Conservation (phyloP, 1,140 invertebrate genomes). For the Argopecten irradians region DNA sequence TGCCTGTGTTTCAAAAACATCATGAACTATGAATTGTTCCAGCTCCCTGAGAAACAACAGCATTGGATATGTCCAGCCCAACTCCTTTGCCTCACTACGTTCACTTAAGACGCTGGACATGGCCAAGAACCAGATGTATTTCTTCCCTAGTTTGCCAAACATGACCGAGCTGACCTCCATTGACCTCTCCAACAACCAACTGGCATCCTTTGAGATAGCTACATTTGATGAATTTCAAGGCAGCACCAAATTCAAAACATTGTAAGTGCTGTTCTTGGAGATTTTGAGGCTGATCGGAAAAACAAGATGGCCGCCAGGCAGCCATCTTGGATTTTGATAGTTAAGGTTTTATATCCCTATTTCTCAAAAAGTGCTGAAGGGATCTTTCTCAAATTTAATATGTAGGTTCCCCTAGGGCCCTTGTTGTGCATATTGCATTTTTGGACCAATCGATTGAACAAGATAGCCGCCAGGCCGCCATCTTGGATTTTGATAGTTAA, state of each 20-base stretch:
- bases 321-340: no score
- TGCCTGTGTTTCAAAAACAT: no score
- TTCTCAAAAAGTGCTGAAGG: no score
- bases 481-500: no score
- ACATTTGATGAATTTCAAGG: conserved; percentile 48
- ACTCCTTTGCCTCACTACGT: conserved; percentile 25
- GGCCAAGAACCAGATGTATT: conserved; percentile 44
- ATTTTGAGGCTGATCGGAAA: no score
- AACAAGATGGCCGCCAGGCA: no score
- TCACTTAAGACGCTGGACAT: conserved; percentile 45
- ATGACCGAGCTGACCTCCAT: conserved; percentile 48
- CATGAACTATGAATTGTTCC: conserved; percentile 25
- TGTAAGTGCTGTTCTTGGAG: conserved; percentile 46
- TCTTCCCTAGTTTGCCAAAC: conserved; percentile 49
- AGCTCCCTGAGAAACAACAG: conserved; percentile 33
- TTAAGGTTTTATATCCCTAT: no score
- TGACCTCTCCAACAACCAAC: conserved; percentile 53
- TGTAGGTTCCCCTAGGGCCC: no score
- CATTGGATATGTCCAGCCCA: conserved; percentile 42
- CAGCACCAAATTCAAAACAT: conserved; percentile 40
- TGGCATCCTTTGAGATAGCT: conserved; percentile 42
- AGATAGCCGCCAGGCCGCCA: no score
- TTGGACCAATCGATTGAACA: no score
- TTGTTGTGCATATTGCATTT: no score
- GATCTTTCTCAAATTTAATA: no score